Evolutionary conservation across 2,888 invertebrate species (phyloP).

Genomic region (Dasysyrphus albostriatus): DNA sequence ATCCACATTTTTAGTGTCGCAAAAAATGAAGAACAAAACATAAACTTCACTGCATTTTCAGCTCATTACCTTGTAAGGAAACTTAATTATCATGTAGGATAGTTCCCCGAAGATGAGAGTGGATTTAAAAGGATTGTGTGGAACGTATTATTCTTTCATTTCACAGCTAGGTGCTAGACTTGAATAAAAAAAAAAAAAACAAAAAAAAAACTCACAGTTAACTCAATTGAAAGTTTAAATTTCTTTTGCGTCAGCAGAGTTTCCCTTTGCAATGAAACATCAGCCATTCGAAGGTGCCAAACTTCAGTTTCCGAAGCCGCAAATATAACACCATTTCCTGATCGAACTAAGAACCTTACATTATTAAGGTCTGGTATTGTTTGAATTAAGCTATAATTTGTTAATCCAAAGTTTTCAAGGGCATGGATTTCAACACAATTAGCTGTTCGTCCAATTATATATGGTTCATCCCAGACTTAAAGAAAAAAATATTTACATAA

Average conservation of each 20-base stretch:
- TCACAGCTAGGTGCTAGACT: too few relatives aligned
- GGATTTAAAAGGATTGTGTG: too few relatives aligned
- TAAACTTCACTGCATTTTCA: too few relatives aligned
- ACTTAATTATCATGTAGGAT: too few relatives aligned
- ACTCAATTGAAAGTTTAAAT: slow-evolving; percentile 95
- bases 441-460: slow-evolving; percentile 92
- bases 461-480: slow-evolving; percentile 95
- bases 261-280: slow-evolving; percentile 92
- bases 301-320: slow-evolving; percentile 94
- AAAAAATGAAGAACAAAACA: too few relatives aligned
- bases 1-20: too few relatives aligned
- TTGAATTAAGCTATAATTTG: slow-evolving; percentile 87
- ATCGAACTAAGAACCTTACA: slow-evolving; percentile 89
- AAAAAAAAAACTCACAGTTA: slow-evolving; percentile 88
- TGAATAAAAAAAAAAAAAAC: too few relatives aligned
- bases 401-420: slow-evolving; percentile 89
- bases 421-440: slow-evolving; percentile 93
- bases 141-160: too few relatives aligned
- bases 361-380: slow-evolving; percentile 90
- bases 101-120: too few relatives aligned
- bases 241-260: slow-evolving; percentile 94
- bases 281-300: slow-evolving; percentile 93
- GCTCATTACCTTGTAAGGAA: too few relatives aligned
- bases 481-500: background rate
- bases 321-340: slow-evolving; percentile 92